Conservation (phyloP, 1,140 invertebrate species). For the Calliphora vicina region DNA sequence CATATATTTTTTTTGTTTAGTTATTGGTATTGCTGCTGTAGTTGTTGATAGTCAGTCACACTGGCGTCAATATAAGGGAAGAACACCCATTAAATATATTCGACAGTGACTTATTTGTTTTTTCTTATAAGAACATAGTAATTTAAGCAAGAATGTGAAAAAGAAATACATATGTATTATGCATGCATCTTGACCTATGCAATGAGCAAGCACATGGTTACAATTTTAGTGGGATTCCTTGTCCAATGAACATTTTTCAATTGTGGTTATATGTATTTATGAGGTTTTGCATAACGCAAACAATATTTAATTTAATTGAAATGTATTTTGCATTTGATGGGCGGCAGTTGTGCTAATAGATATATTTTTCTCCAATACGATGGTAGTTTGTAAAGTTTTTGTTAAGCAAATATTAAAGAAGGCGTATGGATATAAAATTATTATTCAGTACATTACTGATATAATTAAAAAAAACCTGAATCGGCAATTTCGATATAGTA, state of each 20-base stretch:
- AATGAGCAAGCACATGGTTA: not conserved
- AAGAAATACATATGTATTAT: too few species aligned
- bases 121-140: too few species aligned
- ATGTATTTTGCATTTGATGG: not conserved
- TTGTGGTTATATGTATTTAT: not conserved
- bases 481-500: too few species aligned
- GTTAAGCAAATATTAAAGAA: not conserved
- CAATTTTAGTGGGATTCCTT: not conserved
- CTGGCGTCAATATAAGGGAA: not conserved
- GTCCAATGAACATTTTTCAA: not conserved
- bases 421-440: not conserved
- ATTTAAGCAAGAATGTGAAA: too few species aligned
- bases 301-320: not conserved
- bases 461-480: too few species aligned
- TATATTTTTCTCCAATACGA: not conserved
- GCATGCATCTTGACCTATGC: not conserved
- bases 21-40: not conserved
- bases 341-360: not conserved
- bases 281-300: not conserved
- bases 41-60: not conserved
- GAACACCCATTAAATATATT: not conserved
- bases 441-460: too few species aligned
- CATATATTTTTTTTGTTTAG: not conserved
- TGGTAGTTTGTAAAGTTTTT: not conserved
- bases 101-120: too few species aligned